Evolutionary conservation across 35 echinoderm and acorn worm genomes (phyloP), one percentile per base, ranked within the genome.

Genomic region (Amphiura filiformis): DNA sequence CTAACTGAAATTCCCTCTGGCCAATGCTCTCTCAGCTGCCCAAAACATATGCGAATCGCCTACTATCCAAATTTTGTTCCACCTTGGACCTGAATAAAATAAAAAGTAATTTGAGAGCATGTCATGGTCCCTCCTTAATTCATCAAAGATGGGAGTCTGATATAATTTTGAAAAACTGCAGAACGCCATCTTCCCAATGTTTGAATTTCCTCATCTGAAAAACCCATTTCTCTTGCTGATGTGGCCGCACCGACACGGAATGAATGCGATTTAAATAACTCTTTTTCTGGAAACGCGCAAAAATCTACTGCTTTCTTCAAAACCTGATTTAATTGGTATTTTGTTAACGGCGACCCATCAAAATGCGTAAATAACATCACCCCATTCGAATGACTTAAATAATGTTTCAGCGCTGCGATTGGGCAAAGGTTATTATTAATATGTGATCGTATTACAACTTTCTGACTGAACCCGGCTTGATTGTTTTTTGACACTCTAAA

Each of bases 231-330:
- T 13, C 9, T 57, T 31, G 82, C 82, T 2, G 47, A 18, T 57
- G 82, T 82, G 26, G 80, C 80, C 0, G 80, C 36, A 35, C 80
- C 80, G 23, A 82, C 39, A 18, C 35, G 13, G 32, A 82, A 82
- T 11, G 80, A 82, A n/a, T 82, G 80, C 38, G 35, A 11, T 11
- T 39, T 70, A n/a, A 70, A 44, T n/a, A 28, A 42, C 17, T 82
- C 0, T 0, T 41, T 2, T 9, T 32, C 38, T 1, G 37, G 80
- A 13, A 39, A 44, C 12, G 17, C 38, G 40, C 80, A 82, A 39
- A 82, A 82, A 9, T 38, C 17, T 1, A 82, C 37, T 38, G 37
- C 22, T 34, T 32, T 82, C 39, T 20, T 42, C 35, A 82, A 32
- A 35, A 82, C 26, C 22, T 38, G 37, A 17, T 1, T 40, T 4